A percentile compares a stretch with the other conserved stretches of the same genome.
These are phyloP conservation scores for Campoplex nolae DNA, from an alignment of 2,888 invertebrate genomes.

Conservation along the genomic window DNA sequence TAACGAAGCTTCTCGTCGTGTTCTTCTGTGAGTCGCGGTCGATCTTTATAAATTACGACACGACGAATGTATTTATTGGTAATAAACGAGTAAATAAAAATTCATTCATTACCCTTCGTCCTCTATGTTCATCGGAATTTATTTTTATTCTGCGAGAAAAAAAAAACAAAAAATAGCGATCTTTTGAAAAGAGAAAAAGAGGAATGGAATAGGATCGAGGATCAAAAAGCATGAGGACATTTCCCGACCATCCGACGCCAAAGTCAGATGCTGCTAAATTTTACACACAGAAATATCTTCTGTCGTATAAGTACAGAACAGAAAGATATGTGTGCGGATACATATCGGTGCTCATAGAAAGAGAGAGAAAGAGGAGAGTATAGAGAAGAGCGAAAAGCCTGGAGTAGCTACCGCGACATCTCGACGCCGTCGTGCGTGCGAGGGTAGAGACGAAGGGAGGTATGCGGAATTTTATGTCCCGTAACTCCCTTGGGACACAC, in stretches of 20 bases:
- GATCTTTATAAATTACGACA: neutral
- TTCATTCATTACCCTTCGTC: neutral
- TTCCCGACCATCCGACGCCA: slow-evolving; percentile 54
- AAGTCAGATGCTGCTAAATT: slow-evolving; percentile 45
- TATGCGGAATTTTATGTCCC: slow-evolving; percentile 83
- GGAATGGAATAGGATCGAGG: slow-evolving; percentile 40
- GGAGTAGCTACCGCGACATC: slow-evolving; percentile 81
- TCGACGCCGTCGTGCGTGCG: slow-evolving; percentile 79
- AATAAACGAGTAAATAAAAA: neutral
- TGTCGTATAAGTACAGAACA: slow-evolving; percentile 1
- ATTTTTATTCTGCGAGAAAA: neutral
- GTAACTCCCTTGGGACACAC: slow-evolving; percentile 82
- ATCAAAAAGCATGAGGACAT: slow-evolving; percentile 44
- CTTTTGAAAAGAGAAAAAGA: slow-evolving; percentile 20
- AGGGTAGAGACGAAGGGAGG: slow-evolving; percentile 74
- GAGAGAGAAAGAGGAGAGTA: neutral
- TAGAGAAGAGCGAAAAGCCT: slow-evolving; percentile 65
- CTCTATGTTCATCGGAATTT: neutral
- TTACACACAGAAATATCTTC: neutral
- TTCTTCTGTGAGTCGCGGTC: neutral
- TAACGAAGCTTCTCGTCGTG: neutral
- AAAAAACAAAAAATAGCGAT: neutral
- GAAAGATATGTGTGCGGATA: slow-evolving; percentile 25
- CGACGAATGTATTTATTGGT: neutral
- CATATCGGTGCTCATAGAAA: neutral